Evolutionary conservation across 2,888 invertebrate genomes (phyloP), one percentile per base, ranked within the genome.

Genomic region (Sarcophaga variegata): DNA sequence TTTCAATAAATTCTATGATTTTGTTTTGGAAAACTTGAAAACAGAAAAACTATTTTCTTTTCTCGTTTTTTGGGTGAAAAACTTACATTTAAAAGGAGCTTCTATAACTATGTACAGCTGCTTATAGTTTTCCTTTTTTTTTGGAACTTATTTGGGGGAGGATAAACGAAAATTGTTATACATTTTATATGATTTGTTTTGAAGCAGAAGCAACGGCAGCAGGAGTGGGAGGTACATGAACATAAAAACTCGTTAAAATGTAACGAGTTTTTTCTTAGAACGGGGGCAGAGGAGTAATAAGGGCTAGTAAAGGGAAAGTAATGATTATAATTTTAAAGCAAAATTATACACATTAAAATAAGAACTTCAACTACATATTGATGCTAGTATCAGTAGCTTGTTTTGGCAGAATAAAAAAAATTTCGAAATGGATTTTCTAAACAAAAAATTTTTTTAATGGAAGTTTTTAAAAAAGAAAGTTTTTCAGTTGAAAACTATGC

Each of bases 61-160:
- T 10, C 1, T 10, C 10, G 2, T 37, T 37, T 37, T 37, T 0
- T 37, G 37, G 37, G 37, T 37, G 37, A 4, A n/a, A 81, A 71
- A 76, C 76, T 77, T 70, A 69, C 74, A 85, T 74, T 81, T 69
- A 81, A 85, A 77, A 45, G 74, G 77, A 85, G 85, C 78, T 85
- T 45, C 27, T 37, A 37, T 37, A 10, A 37, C 2, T 10, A 62
- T 25, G 59, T 63, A 70, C 25, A 66, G 2, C 60, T 74, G 37
- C 37, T 74, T 59, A 62, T 69, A 27, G 2, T 45, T 59, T 59
- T 63, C 12, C 25, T 62, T 71, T 4, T 10, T 64, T 14, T 67
- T 67, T 54, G n/a, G 63, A 62, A 63, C 22, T 8, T 25, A 64
- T 66, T 63, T 60, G 37, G 37, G 8, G 37, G 37, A 37, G 37